phyloP scores from a whole-genome alignment of 1,140 invertebrate species.

The Anastatus disparis region DNA sequence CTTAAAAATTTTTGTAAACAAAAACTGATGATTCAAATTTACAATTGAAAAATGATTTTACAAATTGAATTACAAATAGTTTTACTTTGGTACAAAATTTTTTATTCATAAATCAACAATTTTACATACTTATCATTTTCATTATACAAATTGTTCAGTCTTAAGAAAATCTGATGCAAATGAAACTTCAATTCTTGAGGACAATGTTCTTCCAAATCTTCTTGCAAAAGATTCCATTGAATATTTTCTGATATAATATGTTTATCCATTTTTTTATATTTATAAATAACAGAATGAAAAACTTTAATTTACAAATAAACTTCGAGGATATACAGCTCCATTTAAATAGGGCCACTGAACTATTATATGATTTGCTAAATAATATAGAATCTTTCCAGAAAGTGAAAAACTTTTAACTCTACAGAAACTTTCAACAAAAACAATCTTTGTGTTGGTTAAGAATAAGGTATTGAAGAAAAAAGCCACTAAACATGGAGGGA shows the following conservation, averaged over 20 bases:
- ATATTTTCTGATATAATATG: slow-evolving; percentile 39
- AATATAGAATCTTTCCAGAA: slow-evolving; percentile 86
- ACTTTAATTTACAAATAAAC: slow-evolving; percentile 42
- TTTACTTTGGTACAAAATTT: too few species aligned
- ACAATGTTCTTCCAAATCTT: slow-evolving; percentile 47
- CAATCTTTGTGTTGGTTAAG: slow-evolving; percentile 77
- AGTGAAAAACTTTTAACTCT: slow-evolving; percentile 89
- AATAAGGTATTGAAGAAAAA: slow-evolving; percentile 76
- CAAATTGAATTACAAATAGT: too few species aligned
- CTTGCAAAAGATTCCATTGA: slow-evolving; percentile 49
- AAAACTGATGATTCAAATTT: too few species aligned
- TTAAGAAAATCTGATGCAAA: slow-evolving; percentile 40
- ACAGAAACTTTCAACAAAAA: slow-evolving; percentile 96
- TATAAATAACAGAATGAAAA: slow-evolving; percentile 31
- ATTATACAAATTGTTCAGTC: slow-evolving; percentile 39
- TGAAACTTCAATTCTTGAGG: slow-evolving; percentile 56
- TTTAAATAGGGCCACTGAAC: slow-evolving; percentile 85
- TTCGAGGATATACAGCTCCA: slow-evolving; percentile 50
- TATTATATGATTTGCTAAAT: slow-evolving; percentile 84
- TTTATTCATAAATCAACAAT: background rate
- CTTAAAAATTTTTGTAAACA: too few species aligned
- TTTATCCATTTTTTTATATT: slow-evolving; percentile 3
- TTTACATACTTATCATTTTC: slow-evolving; percentile 35
- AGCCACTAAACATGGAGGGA: slow-evolving; percentile 84
- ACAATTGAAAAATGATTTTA: too few species aligned